phyloP scores from a whole-genome alignment of 2,888 invertebrate genomes.

The Seladonia tumulorum region DNA sequence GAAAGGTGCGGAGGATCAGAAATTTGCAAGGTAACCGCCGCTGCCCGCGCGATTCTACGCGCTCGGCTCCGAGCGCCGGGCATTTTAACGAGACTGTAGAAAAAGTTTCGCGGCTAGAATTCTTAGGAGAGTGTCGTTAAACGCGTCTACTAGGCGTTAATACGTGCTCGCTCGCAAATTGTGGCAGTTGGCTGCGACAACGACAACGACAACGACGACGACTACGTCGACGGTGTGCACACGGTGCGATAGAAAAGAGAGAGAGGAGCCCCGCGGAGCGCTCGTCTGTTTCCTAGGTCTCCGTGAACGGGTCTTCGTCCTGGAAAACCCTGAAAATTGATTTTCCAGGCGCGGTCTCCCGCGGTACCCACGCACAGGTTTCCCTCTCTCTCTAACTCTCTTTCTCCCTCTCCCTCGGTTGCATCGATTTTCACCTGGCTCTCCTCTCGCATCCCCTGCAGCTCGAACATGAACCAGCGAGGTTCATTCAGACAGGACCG shows the following conservation, averaged over 20 bases:
- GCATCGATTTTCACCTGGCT: conserved; percentile 81
- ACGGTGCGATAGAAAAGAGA: conserved; percentile 40
- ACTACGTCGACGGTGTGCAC: not conserved
- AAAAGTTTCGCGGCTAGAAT: conserved; percentile 43
- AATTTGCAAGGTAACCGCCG: not conserved
- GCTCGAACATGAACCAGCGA: conserved; percentile 62
- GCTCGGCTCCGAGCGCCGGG: not conserved
- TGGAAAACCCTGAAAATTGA: conserved; percentile 78
- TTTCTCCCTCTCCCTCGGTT: conserved; percentile 66
- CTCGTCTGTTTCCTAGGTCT: conserved; percentile 67
- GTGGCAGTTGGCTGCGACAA: conserved; percentile 53
- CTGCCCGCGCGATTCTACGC: not conserved
- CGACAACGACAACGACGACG: too few relatives aligned
- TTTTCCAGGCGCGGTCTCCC: conserved; percentile 79
- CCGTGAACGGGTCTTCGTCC: conserved; percentile 72
- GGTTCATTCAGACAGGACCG: conserved; percentile 63
- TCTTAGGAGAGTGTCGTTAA: conserved; percentile 54
- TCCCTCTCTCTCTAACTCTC: conserved; percentile 40
- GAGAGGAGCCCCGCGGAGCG: conserved; percentile 46
- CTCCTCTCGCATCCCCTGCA: conserved; percentile 61
- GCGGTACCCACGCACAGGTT: conserved; percentile 69
- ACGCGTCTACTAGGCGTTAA: conserved; percentile 56
- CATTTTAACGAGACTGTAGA: conserved; percentile 6
- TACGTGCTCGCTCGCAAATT: conserved; percentile 69
- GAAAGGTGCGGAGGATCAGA: not conserved